Evolutionary conservation across 1,140 invertebrate genomes (phyloP), one percentile per base, ranked within the genome.

Genomic region (Lasaia peninsularis): DNA sequence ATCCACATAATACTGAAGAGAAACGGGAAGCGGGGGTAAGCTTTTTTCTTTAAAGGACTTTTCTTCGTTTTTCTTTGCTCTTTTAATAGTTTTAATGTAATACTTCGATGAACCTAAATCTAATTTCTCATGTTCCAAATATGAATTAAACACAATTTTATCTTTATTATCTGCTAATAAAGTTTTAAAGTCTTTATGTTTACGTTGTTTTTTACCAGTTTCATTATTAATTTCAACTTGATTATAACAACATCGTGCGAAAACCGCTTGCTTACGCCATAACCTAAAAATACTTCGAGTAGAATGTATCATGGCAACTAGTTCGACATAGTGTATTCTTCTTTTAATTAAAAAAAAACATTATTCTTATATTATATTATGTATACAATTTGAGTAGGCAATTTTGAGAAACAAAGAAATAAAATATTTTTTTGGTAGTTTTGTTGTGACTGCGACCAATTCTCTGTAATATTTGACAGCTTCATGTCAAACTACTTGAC

Each of bases 81-180:
- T 69, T 74, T 81, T 71, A 6, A 79, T 73, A 53, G 49, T 79
- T 76, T 83, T 80, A 18, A 76, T 35, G 28, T 82, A 64, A 77
- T 88, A 90, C 62, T 85, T 90, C 59, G 80, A 89, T 50, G 76
- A 78, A 71, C 81, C 75, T 53, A 81, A 73, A 61, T 88, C 75
- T 60, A 84, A 67, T 63, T 81, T 78, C 48, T 83, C 77, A 18
- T 75, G 73, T 56, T 81, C 67, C 24, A 89, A 73, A 63, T 84
- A 82, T 0, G 85, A 82, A 56, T 69, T 90, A 33, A 84, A 90
- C 2, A 63, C 62, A 8, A 80, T 77, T 75, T 78, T 80, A 14
- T 82, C 57, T 62, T 80, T 67, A 59, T 80, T 61, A 56, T 75
- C 71, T 52, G 72, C 54, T 44, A 86, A 31, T 14, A 82, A 56